These are phyloP conservation scores for Eristalinus aeneus DNA, from an alignment of 2,888 invertebrate species.

Conservation along the genomic window DNA sequence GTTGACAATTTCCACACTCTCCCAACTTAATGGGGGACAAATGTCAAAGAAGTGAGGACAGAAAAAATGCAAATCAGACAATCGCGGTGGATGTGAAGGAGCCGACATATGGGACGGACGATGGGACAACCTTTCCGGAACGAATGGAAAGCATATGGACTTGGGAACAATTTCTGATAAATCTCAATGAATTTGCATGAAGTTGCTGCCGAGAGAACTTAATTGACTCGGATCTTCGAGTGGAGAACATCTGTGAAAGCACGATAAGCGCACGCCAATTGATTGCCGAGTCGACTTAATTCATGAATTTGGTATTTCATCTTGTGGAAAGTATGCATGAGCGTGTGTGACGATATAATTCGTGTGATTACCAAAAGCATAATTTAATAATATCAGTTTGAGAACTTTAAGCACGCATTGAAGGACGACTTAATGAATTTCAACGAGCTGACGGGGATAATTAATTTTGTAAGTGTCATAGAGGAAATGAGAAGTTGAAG, in stretches of 20 bases:
- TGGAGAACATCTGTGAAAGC: neutral
- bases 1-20: slow-evolving; percentile 14
- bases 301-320: neutral
- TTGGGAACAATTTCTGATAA: slow-evolving; percentile 5
- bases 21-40: neutral
- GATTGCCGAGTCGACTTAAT: neutral
- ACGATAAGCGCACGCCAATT: neutral
- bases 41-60: neutral
- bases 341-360: neutral
- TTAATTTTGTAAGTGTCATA: neutral
- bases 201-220: neutral
- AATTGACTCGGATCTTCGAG: neutral
- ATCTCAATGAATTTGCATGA: slow-evolving; percentile 13
- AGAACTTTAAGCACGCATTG: neutral
- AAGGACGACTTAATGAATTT: neutral
- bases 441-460: neutral
- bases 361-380: neutral
- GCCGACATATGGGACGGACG: neutral
- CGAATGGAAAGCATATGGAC: neutral
- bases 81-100: neutral
- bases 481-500: neutral
- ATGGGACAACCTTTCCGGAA: neutral
- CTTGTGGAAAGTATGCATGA: neutral
- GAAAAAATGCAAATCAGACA: slow-evolving; percentile 1
- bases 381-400: neutral